Evolutionary conservation across 2,113 vertebrate genomes (phyloP).

Genomic region (Plotosus lineatus): DNA sequence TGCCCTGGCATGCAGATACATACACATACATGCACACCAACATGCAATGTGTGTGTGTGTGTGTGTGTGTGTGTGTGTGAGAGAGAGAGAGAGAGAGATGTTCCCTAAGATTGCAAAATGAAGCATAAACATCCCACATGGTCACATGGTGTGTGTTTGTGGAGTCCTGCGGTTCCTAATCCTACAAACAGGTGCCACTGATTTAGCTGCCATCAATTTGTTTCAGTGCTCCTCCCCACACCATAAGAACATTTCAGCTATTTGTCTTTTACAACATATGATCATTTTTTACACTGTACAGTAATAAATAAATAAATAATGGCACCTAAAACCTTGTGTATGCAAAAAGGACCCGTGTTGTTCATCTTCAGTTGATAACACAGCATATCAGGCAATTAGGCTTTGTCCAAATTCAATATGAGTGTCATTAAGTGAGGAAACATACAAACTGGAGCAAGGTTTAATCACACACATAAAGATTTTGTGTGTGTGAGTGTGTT

Average conservation of each 20-base stretch:
- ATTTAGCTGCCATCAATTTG: conserved; percentile 58
- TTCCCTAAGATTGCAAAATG: conserved; percentile 62
- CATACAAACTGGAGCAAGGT: neutral
- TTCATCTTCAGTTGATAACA: too few relatives aligned
- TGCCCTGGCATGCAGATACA: neutral
- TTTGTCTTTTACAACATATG: neutral
- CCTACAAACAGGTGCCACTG: conserved; percentile 72
- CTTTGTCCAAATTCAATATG: neutral
- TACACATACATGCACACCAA: too few relatives aligned
- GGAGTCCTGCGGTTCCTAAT: conserved; percentile 64
- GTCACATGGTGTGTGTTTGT: conserved; percentile 45
- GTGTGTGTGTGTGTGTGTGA: conserved; percentile 24
- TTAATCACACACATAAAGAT: too few relatives aligned
- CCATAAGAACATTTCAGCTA: neutral
- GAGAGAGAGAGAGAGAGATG: neutral
- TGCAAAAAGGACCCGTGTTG: too few relatives aligned
- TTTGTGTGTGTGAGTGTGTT: too few relatives aligned
- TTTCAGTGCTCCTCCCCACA: neutral
- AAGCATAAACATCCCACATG: conserved; percentile 70
- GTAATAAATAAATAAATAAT: too few relatives aligned
- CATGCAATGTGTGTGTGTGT: conserved; percentile 10
- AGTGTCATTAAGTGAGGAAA: neutral
- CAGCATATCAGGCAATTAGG: too few relatives aligned
- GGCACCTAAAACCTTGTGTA: neutral
- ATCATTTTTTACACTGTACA: neutral